These are phyloP conservation scores for Phalacrocorax carbo DNA, from an alignment of 2,113 vertebrate genomes.

Conservation along the genomic window DNA sequence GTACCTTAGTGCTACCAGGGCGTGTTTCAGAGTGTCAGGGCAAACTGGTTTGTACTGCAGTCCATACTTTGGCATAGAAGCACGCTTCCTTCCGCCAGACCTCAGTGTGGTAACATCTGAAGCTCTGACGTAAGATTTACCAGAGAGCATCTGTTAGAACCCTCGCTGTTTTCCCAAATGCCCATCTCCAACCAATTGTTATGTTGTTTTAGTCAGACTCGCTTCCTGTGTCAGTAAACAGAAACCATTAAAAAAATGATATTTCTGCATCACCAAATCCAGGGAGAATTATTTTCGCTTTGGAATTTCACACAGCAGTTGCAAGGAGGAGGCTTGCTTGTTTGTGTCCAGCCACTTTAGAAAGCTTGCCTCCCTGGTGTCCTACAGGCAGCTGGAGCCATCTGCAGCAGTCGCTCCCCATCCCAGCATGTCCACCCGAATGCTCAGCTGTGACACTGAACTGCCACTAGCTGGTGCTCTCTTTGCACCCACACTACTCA, in stretches of 20 bases:
- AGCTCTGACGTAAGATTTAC: not conserved
- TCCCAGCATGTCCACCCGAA: not conserved
- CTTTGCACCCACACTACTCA: not conserved
- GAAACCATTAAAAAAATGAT: not conserved
- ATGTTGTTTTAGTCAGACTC: not conserved
- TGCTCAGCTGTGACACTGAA: not conserved
- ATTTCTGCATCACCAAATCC: not conserved
- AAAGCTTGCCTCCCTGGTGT: not conserved
- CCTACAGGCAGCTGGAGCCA: not conserved
- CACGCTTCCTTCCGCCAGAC: not conserved
- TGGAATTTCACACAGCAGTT: not conserved
- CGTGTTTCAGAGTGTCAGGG: not conserved
- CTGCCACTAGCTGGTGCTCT: not conserved
- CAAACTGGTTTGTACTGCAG: not conserved
- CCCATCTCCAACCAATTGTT: not conserved
- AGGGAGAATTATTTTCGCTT: not conserved
- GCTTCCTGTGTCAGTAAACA: not conserved
- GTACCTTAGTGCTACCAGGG: not conserved
- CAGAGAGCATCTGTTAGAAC: not conserved
- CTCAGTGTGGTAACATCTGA: not conserved
- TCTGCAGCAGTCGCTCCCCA: not conserved
- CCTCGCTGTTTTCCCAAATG: not conserved
- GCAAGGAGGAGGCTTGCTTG: not conserved
- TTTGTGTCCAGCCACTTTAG: not conserved
- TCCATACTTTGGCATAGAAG: not conserved